Evolutionary conservation across 2,113 vertebrate genomes (phyloP), one percentile per base, ranked within the genome.

Genomic region (Colossoma macropomum): DNA sequence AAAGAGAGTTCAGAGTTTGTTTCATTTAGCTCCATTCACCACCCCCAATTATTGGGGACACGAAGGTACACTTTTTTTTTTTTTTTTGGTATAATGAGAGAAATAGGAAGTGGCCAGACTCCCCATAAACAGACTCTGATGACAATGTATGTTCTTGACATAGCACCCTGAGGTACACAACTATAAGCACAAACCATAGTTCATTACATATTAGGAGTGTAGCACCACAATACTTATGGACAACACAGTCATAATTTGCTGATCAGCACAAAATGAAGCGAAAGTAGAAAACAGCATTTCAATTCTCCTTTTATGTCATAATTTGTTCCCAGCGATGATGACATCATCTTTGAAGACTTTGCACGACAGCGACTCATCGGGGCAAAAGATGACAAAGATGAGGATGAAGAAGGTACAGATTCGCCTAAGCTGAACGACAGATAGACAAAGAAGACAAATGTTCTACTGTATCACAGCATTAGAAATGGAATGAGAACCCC

Each of bases 331-430:
- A 98, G 96, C 0, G 97, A 99, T 2, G 97, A 99, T 3, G 97
- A 99, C 94, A 97, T 98, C 83, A 96, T 99, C 59, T 99, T 98
- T 0, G 97, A 99, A 88, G 97, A 98, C 91, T 98, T 98, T 9
- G 97, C 97, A 54, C 95, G 97, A 17, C 97, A 99, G 92, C 92
- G 97, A 79, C 95, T 98, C 85, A 97, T 96, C 11, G 96, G 95
- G 1, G 93, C 95, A 56, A 97, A 96, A 85, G 96, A 96, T 0
- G 96, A 97, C 89, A 95, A 97, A 70, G 96, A 97, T 0, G 97
- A 98, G 23, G 97, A 97, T 0, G 96, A 98, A 60, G 92, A 96
- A 19, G 95, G 93, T 1, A 95, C 92, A 1, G 94, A 96, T 85
- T 96, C 96, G 0, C 96, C 96, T 0, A 93, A 95, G 76, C 94